phyloP scores from a whole-genome alignment of 2,888 invertebrate genomes.

The Leucophora obtusa region DNA sequence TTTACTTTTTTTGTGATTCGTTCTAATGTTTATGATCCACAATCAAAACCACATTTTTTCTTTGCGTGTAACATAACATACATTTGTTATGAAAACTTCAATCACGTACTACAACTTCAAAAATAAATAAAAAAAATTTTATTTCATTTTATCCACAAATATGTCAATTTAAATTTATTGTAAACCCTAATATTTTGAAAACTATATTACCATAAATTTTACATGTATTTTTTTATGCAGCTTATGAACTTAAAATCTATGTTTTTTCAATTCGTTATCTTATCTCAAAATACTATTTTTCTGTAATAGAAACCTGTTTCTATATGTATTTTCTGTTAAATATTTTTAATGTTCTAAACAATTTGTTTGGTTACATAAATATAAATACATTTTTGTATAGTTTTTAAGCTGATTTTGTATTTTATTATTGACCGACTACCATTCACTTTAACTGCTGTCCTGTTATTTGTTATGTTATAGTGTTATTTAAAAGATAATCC shows the following conservation, averaged over 20 bases:
- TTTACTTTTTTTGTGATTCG: too few relatives aligned
- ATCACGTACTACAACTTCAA: not conserved
- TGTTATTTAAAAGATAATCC: constrained; percentile 51
- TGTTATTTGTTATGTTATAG: constrained; percentile 15
- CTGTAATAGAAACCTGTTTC: not conserved
- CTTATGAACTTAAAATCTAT: not conserved
- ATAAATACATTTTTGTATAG: constrained; percentile 30
- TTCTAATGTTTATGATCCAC: too few relatives aligned
- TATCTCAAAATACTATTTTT: not conserved
- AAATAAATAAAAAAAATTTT: not conserved
- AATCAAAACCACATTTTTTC: too few relatives aligned
- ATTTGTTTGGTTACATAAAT: constrained; percentile 37
- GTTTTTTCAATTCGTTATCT: not conserved
- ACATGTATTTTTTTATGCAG: not conserved
- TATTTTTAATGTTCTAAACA: constrained; percentile 1
- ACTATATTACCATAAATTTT: constrained; percentile 1
- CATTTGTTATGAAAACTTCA: not conserved
- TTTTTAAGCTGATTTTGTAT: constrained; percentile 22
- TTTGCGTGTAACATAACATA: too few relatives aligned
- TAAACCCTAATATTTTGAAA: not conserved
- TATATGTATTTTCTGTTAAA: not conserved
- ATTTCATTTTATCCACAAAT: too few relatives aligned
- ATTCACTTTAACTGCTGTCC: constrained; percentile 47
- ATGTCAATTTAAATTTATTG: too few relatives aligned
- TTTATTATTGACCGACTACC: constrained; percentile 23